Conservation (phyloP, 1,140 invertebrate species). For the Pogonus chalceus region DNA sequence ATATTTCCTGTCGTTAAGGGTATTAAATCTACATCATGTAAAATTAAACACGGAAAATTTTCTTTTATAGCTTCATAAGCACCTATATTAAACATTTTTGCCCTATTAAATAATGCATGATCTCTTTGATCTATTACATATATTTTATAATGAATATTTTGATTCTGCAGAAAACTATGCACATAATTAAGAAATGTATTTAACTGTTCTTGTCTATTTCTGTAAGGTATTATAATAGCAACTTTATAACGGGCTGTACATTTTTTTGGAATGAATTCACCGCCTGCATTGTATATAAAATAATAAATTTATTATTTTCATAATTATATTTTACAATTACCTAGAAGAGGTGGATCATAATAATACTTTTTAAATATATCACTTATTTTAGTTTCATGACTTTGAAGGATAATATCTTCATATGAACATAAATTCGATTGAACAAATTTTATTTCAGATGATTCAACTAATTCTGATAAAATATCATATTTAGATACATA, state of each 20-base stretch:
- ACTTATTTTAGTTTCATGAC: slow-evolving; percentile 17
- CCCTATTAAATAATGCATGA: slow-evolving; percentile 77
- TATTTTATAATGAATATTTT: slow-evolving; percentile 71
- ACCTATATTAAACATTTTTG: slow-evolving; percentile 88
- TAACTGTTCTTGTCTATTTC: slow-evolving; percentile 73
- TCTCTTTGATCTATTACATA: slow-evolving; percentile 84
- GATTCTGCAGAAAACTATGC: slow-evolving; percentile 79
- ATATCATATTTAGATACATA: slow-evolving; percentile 21
- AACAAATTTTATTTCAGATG: slow-evolving; percentile 1
- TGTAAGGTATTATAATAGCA: slow-evolving; percentile 81
- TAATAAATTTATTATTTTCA: not conserved
- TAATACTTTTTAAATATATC: slow-evolving; percentile 15
- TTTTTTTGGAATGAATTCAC: slow-evolving; percentile 57
- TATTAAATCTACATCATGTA: slow-evolving; percentile 92
- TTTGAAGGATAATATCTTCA: slow-evolving; percentile 21
- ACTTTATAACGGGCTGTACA: slow-evolving; percentile 69
- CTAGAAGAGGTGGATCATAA: slow-evolving; percentile 12
- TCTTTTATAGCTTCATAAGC: slow-evolving; percentile 63
- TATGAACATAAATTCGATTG: slow-evolving; percentile 24
- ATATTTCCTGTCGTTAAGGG: slow-evolving; percentile 82
- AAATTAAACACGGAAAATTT: slow-evolving; percentile 78
- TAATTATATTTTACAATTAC: slow-evolving; percentile 8
- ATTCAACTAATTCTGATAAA: slow-evolving; percentile 17
- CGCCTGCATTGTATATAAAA: slow-evolving; percentile 53
- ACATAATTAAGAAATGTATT: slow-evolving; percentile 75